Conservation (phyloP, 2,113 vertebrate species). For the Butastur rufipennis region DNA sequence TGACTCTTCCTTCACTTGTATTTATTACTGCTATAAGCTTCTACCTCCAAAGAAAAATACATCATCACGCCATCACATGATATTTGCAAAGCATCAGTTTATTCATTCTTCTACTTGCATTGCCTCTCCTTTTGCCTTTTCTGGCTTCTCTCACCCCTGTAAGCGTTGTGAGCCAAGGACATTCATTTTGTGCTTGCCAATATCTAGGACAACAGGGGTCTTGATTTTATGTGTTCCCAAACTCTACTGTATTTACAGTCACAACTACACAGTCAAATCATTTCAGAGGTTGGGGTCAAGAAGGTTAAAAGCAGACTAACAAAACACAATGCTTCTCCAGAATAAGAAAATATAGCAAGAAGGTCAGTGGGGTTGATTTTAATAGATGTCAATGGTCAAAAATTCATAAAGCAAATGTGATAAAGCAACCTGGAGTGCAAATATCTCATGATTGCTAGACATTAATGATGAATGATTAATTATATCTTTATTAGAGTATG, state of each 20-base stretch:
- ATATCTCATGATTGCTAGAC: background rate
- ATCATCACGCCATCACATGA: background rate
- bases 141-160: background rate
- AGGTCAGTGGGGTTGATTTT: background rate
- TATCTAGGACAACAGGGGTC: background rate
- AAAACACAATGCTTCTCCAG: background rate
- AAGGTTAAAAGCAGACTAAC: background rate
- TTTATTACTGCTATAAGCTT: background rate
- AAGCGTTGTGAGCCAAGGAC: background rate
- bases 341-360: background rate
- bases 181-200: background rate
- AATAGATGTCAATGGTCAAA: background rate
- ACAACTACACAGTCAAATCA: background rate
- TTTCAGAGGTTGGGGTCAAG: background rate
- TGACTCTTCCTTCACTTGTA: background rate
- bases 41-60: background rate
- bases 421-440: background rate
- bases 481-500: background rate
- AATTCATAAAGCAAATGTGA: background rate
- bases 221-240: background rate
- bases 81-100: background rate
- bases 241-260: background rate
- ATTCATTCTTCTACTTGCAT: background rate
- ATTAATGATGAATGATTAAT: background rate
- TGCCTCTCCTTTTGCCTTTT: background rate